Evolutionary conservation across 2,888 invertebrate genomes (phyloP).

Genomic region (Sepioteuthis lessoniana): DNA sequence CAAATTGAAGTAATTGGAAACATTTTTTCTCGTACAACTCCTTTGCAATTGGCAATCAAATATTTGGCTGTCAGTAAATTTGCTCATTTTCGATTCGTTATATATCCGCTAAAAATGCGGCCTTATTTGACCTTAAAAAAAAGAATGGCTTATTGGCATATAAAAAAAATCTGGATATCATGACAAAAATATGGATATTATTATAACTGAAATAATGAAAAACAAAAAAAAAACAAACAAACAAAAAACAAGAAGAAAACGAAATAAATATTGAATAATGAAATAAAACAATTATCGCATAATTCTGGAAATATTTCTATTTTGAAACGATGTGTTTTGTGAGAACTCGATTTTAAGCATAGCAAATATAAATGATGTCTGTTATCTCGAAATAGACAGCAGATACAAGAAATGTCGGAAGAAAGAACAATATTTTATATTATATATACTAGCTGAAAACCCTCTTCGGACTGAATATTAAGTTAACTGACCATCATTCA

Average conservation of each 20-base stretch:
- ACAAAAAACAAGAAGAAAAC: background rate
- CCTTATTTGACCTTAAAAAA: background rate
- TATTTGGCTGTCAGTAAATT: constrained; percentile 6
- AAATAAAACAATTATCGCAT: background rate
- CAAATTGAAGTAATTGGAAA: background rate
- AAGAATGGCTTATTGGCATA: background rate
- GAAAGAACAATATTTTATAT: no score
- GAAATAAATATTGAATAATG: background rate
- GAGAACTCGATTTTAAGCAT: no score
- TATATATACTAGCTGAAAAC: no score
- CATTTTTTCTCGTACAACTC: background rate
- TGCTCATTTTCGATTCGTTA: background rate
- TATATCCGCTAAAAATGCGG: background rate
- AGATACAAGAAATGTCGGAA: no score
- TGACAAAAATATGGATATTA: background rate
- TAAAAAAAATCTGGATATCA: background rate
- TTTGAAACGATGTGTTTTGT: background rate
- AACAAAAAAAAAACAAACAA: background rate
- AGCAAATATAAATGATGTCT: no score
- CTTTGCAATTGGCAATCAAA: background rate
- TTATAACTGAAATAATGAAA: background rate
- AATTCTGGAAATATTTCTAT: background rate
- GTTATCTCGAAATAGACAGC: no score
- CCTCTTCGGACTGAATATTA: no score
- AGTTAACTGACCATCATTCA: no score